These are phyloP conservation scores for Illadopsis cleaveri DNA, from an alignment of 2,113 vertebrate genomes.

Conservation along the genomic window DNA sequence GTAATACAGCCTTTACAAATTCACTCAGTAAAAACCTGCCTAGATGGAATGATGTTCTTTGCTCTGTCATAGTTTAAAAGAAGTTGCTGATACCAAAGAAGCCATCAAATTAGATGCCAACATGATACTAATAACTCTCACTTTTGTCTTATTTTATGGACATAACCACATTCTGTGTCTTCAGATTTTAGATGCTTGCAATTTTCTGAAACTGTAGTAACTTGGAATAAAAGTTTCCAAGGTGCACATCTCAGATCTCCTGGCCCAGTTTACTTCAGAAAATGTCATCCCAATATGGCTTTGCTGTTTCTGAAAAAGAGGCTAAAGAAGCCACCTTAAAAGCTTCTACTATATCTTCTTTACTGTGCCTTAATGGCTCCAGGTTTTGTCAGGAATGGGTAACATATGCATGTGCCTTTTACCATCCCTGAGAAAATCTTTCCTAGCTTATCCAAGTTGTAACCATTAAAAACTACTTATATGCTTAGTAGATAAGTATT, in stretches of 20 bases:
- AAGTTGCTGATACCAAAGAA: neutral
- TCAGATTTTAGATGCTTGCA: neutral
- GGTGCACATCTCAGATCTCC: neutral
- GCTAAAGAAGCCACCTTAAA: neutral
- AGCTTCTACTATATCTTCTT: neutral
- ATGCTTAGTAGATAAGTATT: neutral
- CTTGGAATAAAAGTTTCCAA: neutral
- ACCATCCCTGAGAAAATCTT: neutral
- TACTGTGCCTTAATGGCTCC: neutral
- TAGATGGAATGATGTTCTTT: neutral
- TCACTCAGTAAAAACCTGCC: neutral
- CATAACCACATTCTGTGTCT: neutral
- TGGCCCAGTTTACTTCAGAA: neutral
- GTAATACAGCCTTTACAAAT: neutral
- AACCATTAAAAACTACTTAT: neutral
- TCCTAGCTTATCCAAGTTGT: neutral
- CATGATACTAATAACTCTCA: neutral
- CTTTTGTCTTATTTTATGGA: neutral
- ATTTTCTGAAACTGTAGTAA: neutral
- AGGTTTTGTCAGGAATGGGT: neutral
- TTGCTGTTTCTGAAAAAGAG: neutral
- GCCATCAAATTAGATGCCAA: neutral
- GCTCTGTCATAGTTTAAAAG: neutral
- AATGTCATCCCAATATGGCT: neutral
- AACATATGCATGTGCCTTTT: neutral